These are phyloP conservation scores for Danio choprae DNA, from an alignment of 2,797 vertebrate species.

Conservation along the genomic window DNA sequence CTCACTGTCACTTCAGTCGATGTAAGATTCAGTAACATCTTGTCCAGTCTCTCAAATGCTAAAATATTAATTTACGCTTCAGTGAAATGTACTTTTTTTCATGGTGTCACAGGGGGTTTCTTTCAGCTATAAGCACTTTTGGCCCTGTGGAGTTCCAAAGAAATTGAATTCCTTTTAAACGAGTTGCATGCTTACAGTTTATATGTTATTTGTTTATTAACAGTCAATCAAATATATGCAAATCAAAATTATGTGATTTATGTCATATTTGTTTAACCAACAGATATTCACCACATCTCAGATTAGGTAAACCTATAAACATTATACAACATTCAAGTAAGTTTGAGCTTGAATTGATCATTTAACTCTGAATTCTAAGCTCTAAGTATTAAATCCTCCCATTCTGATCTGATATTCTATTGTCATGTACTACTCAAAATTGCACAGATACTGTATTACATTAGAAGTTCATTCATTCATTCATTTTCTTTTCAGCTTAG, in stretches of 20 bases:
- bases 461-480: no score
- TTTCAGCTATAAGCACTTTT: not conserved
- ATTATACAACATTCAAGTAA: not conserved
- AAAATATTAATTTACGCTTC: not conserved
- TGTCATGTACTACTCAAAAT: no score
- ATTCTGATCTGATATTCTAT: no score
- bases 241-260: not conserved
- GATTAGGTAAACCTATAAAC: not conserved
- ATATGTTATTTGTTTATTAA: not conserved
- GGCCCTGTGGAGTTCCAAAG: not conserved
- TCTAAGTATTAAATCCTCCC: no score
- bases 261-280: not conserved
- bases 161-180: not conserved
- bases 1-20: not conserved
- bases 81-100: not conserved
- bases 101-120: not conserved
- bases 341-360: no score
- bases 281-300: not conserved
- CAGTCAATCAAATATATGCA: not conserved
- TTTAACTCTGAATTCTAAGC: no score
- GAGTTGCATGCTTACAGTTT: not conserved
- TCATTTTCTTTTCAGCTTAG: no score
- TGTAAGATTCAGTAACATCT: not conserved
- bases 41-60: not conserved
- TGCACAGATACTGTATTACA: no score